Conservation (phyloP, 2,113 vertebrate species). For the Trogon melanurus region DNA sequence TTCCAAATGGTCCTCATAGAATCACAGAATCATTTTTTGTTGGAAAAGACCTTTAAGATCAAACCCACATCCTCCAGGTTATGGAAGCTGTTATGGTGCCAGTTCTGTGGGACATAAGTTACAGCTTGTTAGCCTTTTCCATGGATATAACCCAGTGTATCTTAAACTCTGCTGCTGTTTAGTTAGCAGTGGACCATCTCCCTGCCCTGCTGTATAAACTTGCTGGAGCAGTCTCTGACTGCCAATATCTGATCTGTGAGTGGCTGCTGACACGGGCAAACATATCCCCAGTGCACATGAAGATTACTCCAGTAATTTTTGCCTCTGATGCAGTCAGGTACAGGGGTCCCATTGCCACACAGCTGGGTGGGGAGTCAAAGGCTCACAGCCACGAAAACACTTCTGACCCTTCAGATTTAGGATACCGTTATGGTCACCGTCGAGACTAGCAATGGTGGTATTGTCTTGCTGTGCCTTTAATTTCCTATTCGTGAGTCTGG, state of each 20-base stretch:
- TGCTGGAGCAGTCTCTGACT: neutral
- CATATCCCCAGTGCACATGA: neutral
- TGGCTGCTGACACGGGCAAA: neutral
- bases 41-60: no score
- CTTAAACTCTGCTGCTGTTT: neutral
- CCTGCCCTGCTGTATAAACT: neutral
- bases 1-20: neutral
- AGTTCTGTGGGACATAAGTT: neutral
- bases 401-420: neutral
- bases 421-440: neutral
- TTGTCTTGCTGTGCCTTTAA: constrained; percentile 1
- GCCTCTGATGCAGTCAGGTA: neutral
- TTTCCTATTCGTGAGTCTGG: constrained; percentile 24
- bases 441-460: neutral
- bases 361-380: neutral
- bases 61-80: neutral
- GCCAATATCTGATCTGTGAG: neutral
- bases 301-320: neutral
- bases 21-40: no score
- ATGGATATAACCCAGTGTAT: neutral
- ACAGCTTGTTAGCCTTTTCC: neutral
- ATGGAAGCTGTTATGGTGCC: neutral
- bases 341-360: neutral
- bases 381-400: neutral
- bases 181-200: neutral